phyloP scores from a whole-genome alignment of 2,888 invertebrate genomes.

The Dynastes grantii region DNA sequence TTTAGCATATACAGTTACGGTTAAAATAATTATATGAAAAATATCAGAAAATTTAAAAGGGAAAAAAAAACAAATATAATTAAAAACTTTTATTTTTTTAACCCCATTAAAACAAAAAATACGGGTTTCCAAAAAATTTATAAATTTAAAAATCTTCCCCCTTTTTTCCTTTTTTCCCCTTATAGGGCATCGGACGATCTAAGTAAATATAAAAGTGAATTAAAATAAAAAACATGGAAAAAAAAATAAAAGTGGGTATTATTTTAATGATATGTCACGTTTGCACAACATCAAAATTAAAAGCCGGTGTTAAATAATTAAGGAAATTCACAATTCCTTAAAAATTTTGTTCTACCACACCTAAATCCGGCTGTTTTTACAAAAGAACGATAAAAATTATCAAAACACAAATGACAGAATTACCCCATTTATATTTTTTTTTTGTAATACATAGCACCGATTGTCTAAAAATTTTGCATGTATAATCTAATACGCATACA shows the following conservation, averaged over 20 bases:
- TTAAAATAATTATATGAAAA: no score
- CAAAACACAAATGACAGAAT: neutral
- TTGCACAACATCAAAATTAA: neutral
- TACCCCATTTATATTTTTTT: constrained; percentile 4
- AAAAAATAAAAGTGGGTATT: neutral
- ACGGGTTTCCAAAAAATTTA: no score
- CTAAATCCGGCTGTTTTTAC: neutral
- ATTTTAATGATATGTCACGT: constrained; percentile 16
- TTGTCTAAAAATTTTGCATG: neutral
- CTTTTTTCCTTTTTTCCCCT: no score
- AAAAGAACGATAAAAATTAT: neutral
- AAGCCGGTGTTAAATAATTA: no score
- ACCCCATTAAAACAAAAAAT: neutral
- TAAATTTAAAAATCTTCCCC: no score
- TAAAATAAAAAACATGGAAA: neutral
- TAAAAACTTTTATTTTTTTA: constrained; percentile 11
- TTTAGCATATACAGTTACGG: neutral
- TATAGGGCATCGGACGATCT: no score
- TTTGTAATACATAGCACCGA: constrained; percentile 10
- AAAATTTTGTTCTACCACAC: neutral
- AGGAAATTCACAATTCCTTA: neutral
- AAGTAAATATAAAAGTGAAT: neutral
- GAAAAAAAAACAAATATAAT: constrained; percentile 7
- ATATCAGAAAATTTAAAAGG: neutral
- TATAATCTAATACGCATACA: constrained; percentile 12